Evolutionary conservation across 2,113 vertebrate species (phyloP).

Genomic region (Myocastor coypus): DNA sequence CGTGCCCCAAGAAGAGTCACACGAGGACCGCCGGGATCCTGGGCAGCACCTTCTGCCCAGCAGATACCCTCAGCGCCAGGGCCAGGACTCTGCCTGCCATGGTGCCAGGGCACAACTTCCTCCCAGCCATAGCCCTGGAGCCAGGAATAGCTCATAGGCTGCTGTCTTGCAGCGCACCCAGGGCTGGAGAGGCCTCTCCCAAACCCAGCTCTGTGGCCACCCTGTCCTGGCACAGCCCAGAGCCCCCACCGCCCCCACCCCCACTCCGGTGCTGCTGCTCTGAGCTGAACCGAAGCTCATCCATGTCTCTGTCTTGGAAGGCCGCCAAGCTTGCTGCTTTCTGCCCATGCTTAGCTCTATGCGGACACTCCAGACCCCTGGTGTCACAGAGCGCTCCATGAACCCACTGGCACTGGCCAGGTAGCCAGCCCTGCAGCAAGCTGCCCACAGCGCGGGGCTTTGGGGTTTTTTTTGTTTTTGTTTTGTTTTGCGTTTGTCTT

Average conservation of each 20-base stretch:
- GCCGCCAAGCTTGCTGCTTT: not conserved
- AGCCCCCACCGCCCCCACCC: not conserved
- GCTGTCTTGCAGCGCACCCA: not conserved
- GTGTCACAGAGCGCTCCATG: no score
- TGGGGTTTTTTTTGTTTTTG: no score
- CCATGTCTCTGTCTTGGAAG: slow-evolving; percentile 17
- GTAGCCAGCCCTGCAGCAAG: no score
- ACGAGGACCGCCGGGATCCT: not conserved
- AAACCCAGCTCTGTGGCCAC: not conserved
- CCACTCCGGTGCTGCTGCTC: not conserved
- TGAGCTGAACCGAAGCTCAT: not conserved
- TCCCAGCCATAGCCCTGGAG: not conserved
- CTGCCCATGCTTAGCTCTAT: no score
- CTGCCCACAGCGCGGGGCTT: no score
- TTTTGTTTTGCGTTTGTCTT: no score
- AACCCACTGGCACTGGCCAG: no score
- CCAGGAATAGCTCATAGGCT: not conserved
- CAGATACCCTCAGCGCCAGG: not conserved
- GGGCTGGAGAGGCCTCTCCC: not conserved
- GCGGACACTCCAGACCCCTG: no score
- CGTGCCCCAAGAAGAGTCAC: not conserved
- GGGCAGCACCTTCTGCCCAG: no score
- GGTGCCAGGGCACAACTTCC: no score
- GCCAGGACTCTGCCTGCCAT: not conserved
- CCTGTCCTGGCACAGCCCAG: no score